Base-by-base conservation (phyloP, 2,888 invertebrate species). In the Hesperia comma region DNA sequence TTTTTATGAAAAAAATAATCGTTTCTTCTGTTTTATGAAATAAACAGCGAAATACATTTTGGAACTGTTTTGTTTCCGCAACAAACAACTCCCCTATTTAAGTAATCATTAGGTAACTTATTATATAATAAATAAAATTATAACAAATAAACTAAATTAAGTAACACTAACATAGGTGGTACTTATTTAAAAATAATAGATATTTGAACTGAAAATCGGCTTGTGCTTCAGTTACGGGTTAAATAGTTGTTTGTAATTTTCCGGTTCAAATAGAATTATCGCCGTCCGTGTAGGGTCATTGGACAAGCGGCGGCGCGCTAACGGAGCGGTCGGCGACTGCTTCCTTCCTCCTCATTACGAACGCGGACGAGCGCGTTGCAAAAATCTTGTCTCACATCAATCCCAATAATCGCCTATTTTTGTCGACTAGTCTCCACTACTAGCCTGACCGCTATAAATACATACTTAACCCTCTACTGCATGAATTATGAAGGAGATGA, bases 191-290 rank as follows among this genome's bases (percentile, higher is more conserved):
- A 26, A 26, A 26, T 26, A 26, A 26, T 26, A 26, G 26, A 5
- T 26, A 26, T 5, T 26, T 26, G 3, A 51, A 5, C n/a, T 32
- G n/a, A 40, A 41, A 10, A 33, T 46, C 12, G 32, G 33, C 15
- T 60, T 60, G 12, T 17, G 26, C 41, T 41, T 56, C 41, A 43
- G 46, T 57, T 57, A 63, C 57, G 26, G 40, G 14, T 63, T 21
- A 15, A 64, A 62, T 54, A 60, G 10, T 5, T 57, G 51, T 33
- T 66, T 43, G 53, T 19, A 43, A 67, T 46, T 67, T 61, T 67
- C 67, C 61, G 49, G 66, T 67, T 67, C 43, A 67, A 67, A 67
- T 55, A 67, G 55, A 67, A 67, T 61, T 46, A 61, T 49, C 55
- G 54, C 49, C 12, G 26, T 32, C n/a, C 54, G 17, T 33, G 21